Evolutionary conservation across 2,797 vertebrate species (phyloP), one percentile per base, ranked within the genome.

Genomic region (Scleropages formosus): DNA sequence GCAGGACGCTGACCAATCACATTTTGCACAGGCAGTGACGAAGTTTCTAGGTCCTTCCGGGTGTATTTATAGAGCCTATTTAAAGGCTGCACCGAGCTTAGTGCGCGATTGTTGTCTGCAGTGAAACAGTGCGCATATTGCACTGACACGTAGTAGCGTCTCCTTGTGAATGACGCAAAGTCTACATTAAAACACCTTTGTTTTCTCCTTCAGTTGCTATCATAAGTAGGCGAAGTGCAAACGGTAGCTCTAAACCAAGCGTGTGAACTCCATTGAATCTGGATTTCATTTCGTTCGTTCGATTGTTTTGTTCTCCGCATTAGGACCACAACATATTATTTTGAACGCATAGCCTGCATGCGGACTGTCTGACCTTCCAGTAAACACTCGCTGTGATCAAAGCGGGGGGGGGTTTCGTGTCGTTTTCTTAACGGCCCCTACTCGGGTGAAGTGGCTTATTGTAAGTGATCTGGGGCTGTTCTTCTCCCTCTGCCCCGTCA

Each of bases 11-110:
- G n/a, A 11, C 51, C 15, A 72, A 72, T 72, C n/a, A 27, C 8
- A 20, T 12, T 1, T 27, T 10, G 16, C 1, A 13, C 15, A 4
- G 4, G 44, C 4, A 1, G 7, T 60, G 56, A 72, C 70, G 70
- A 59, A 22, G 59, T 10, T 4, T 0, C 6, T 20, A 20, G 27
- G 11, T 22, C 39, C n/a, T 72, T 72, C 70, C 70, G 70, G 70
- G 70, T 72, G 60, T 72, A 72, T 72, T 72, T 72, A 72, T 72
- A 72, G 70, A 60, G n/a, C 70, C 70, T 72, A 72, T 72, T 72
- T 72, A 72, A 72, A 46, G 31, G 53, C 10, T 10, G n/a, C n/a
- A 56, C 18, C 22, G 16, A 13, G 10, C 16, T 20, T 27, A 60
- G 56, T 1, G 22, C 20, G 16, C n/a, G 18, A 27, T 27, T 53